Conservation (phyloP, 1,140 invertebrate species). For the Cydia pomonella region DNA sequence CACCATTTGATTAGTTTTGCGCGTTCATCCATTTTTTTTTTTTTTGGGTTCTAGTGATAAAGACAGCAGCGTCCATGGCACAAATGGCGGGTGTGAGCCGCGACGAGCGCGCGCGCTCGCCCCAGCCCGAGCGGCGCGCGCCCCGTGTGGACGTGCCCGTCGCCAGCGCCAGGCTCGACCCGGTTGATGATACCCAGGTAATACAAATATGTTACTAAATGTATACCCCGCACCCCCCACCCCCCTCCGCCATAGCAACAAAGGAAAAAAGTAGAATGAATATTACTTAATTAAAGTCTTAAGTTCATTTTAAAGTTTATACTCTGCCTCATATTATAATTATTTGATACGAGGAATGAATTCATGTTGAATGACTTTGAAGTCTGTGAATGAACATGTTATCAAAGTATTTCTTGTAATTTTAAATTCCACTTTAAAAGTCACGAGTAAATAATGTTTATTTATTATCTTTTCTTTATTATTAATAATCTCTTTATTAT, state of each 20-base stretch:
- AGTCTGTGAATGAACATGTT: too few species aligned
- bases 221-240: too few species aligned
- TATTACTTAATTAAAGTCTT: background rate
- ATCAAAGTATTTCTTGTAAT: background rate
- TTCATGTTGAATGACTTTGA: too few species aligned
- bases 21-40: too few species aligned
- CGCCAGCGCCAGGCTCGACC: background rate
- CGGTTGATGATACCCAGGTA: conserved; percentile 39
- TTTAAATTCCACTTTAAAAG: too few species aligned
- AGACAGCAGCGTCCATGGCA: conserved; percentile 41
- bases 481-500: background rate
- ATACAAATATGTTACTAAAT: background rate
- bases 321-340: too few species aligned
- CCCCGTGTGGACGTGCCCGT: conserved; percentile 9
- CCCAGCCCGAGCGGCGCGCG: conserved; percentile 10
- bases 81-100: conserved; percentile 23
- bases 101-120: conserved; percentile 16
- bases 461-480: background rate
- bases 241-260: too few species aligned
- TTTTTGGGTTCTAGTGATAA: conserved; percentile 42
- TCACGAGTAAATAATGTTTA: background rate
- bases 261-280: too few species aligned
- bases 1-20: too few species aligned
- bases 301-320: too few species aligned
- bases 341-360: too few species aligned